These are phyloP conservation scores for Cerastis leucographa DNA, from an alignment of 2,888 invertebrate genomes.

Conservation along the genomic window DNA sequence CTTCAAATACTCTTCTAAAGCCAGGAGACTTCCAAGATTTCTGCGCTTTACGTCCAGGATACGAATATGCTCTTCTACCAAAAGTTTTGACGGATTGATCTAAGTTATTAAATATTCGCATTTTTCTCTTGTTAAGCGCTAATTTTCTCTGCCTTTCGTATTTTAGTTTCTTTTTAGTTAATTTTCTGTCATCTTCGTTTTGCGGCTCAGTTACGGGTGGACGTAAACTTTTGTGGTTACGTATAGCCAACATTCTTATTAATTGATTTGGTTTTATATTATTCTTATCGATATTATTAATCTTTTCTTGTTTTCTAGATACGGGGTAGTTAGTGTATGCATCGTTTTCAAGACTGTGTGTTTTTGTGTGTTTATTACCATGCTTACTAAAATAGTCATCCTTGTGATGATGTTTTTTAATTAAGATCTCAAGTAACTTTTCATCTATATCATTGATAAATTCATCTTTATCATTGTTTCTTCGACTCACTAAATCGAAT, in stretches of 20 bases:
- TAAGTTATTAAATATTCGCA: background rate
- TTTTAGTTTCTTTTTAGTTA: background rate
- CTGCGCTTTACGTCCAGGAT: background rate
- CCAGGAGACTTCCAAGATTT: background rate
- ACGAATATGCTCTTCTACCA: background rate
- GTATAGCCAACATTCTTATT: background rate
- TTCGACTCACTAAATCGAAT: background rate
- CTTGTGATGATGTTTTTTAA: constrained; percentile 13
- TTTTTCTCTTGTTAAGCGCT: background rate
- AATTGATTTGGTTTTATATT: background rate
- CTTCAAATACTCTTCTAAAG: constrained; percentile 33
- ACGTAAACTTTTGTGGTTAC: background rate
- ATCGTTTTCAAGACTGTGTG: background rate
- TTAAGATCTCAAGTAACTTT: constrained; percentile 30
- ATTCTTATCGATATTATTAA: constrained; percentile 12
- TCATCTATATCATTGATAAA: constrained; percentile 30
- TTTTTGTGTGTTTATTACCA: background rate
- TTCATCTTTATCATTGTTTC: constrained; percentile 22
- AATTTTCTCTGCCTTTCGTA: background rate
- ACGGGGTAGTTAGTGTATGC: background rate
- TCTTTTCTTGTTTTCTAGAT: constrained; percentile 41
- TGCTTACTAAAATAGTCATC: constrained; percentile 19
- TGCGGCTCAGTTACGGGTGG: background rate
- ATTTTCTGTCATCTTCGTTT: background rate
- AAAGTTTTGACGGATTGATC: constrained; percentile 5